Conservation (phyloP, 2,113 vertebrate species). For the Electrona antarctica region DNA sequence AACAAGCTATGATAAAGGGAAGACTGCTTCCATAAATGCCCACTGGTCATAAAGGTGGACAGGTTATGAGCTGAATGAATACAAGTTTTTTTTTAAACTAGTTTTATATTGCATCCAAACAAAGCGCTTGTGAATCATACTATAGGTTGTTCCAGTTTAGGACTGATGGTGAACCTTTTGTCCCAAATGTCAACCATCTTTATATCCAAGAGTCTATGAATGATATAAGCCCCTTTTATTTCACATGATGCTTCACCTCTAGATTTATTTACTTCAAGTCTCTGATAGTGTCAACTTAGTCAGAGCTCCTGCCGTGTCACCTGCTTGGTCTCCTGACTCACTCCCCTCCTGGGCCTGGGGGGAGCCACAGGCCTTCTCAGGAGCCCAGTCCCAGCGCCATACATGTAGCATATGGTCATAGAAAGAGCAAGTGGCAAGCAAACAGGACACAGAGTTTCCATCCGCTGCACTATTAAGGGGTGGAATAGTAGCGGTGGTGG, state of each 20-base stretch:
- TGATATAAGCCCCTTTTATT: not conserved
- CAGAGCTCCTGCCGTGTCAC: not conserved
- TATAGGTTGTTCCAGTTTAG: conserved; percentile 3
- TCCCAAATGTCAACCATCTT: not conserved
- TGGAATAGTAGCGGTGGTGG: not conserved
- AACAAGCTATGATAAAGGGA: not conserved
- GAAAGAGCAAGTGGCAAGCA: conserved; percentile 93
- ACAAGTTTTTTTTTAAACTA: conserved; percentile 23
- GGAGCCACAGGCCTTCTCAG: conserved; percentile 26
- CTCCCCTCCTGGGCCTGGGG: not conserved
- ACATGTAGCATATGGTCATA: conserved; percentile 91
- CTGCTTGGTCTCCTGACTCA: not conserved
- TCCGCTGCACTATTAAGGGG: not conserved
- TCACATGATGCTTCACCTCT: conserved; percentile 5
- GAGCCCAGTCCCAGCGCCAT: conserved; percentile 89
- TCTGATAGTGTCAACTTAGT: not conserved
- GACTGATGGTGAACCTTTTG: not conserved
- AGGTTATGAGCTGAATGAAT: not conserved
- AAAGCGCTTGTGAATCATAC: not conserved
- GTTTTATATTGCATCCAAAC: conserved; percentile 18
- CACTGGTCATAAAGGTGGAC: not conserved
- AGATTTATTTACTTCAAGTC: not conserved
- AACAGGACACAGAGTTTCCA: conserved; percentile 42
- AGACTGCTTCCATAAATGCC: not conserved
- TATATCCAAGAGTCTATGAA: conserved; percentile 2